Evolutionary conservation across 2,797 vertebrate species (phyloP), one percentile per base, ranked within the genome.

Genomic region (Pagetopsis macropterus): DNA sequence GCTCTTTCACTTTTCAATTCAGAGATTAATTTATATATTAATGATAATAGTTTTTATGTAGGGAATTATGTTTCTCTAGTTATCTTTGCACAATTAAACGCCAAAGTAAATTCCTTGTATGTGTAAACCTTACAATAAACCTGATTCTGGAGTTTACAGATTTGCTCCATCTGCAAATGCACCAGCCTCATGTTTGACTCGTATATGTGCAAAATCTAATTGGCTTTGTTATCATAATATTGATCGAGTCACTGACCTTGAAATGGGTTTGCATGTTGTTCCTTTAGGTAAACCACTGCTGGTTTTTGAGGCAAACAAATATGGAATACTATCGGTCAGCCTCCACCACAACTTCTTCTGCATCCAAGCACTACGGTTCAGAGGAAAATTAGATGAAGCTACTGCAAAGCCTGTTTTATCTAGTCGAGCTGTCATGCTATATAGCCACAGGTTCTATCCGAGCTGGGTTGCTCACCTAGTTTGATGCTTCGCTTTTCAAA

Each of bases 391-490:
- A 88, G 82, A 88, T 88, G 82, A 88, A 82, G 78, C 65, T 59
- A 71, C 72, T 81, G 79, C 87, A 73, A 74, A 84, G 76, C 79
- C 76, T 75, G 76, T 83, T 89, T 88, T 86, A 87, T 88, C 84
- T 84, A 60, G 73, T 76, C 46, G 66, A 63, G 75, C 79, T 82
- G 87, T 82, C 84, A 82, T 68, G 81, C 72, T 81, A 56, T 63
- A 70, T 77, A 70, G 82, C 82, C 72, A 81, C 75, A 78, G 81
- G 85, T 82, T 86, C 68, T 72, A 61, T 81, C 81, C 72, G 75
- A 67, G 78, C 81, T 67, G 50, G 45, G 43, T 73, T 75, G 69
- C 80, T 84, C 81, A 87, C 79, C 84, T 84, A 69, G 86, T 90
- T 84, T 79, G 80, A 82, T 82, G 72, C 64, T 80, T 65, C 9